Conservation (phyloP, 2,113 vertebrate genomes). For the Salminus brasiliensis region DNA sequence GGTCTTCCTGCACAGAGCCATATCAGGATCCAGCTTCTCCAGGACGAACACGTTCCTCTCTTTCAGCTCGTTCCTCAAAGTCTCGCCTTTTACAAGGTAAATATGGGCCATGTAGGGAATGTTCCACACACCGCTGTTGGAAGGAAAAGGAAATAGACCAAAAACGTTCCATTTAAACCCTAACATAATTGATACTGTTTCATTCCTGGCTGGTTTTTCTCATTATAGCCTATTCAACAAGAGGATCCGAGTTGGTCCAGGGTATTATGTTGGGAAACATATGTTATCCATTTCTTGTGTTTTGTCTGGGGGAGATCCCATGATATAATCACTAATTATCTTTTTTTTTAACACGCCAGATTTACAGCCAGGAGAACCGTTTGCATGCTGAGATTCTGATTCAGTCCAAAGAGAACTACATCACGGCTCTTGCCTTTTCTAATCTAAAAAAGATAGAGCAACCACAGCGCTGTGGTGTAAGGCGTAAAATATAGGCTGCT, state of each 20-base stretch:
- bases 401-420: background rate
- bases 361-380: background rate
- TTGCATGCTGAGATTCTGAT: background rate
- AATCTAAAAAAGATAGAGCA: background rate
- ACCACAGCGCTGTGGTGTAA: background rate
- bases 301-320: conserved; percentile 24
- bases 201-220: background rate
- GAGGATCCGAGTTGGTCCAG: conserved; percentile 1
- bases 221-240: background rate
- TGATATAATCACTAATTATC: conserved; percentile 37
- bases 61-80: conserved; percentile 87
- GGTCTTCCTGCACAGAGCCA: conserved; percentile 91
- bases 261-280: conserved; percentile 2
- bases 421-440: background rate
- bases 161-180: conserved; percentile 22
- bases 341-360: background rate
- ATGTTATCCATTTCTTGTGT: conserved; percentile 31
- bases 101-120: conserved; percentile 93
- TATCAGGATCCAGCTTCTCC: conserved; percentile 94
- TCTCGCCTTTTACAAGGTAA: conserved; percentile 89
- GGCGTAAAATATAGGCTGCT: background rate
- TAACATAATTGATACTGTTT: conserved; percentile 3
- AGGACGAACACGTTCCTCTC: conserved; percentile 92
- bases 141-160: conserved; percentile 53
- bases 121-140: conserved; percentile 91